Percentiles rank a stretch among this genome's conserved stretches.
These are phyloP conservation scores for Hypocryptadius cinnamomeus DNA, from an alignment of 2,113 vertebrate genomes.

Conservation along the genomic window DNA sequence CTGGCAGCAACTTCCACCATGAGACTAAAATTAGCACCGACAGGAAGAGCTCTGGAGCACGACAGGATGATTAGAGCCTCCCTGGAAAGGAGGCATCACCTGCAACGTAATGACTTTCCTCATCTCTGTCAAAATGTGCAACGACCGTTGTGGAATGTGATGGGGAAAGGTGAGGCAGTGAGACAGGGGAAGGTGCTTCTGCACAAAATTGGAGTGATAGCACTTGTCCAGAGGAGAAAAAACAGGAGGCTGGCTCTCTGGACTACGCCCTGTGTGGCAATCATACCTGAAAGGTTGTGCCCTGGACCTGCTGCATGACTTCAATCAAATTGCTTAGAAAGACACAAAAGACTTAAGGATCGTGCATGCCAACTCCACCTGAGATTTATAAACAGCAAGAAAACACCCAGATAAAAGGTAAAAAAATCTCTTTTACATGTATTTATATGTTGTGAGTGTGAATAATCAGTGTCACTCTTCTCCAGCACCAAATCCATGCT, in stretches of 20 bases:
- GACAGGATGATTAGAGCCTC: not conserved
- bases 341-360: not conserved
- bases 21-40: not conserved
- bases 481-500: not conserved
- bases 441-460: not conserved
- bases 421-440: not conserved
- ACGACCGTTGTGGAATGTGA: accelerated
- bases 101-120: not conserved
- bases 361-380: accelerated
- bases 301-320: not conserved
- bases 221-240: not conserved
- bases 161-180: not conserved
- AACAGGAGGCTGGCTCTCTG: not conserved
- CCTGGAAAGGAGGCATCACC: conserved; percentile 2
- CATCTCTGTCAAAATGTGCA: not conserved
- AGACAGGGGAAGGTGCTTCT: not conserved
- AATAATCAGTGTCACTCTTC: not conserved
- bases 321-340: not conserved
- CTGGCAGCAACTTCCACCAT: not conserved
- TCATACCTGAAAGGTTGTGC: too few relatives aligned
- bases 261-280: not conserved
- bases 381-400: not conserved
- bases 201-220: not conserved
- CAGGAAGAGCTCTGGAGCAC: conserved; percentile 9
- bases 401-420: not conserved